A percentile compares a stretch with the other conserved stretches of the same genome.
Evolutionary conservation across 2,888 invertebrate genomes (phyloP).

Genomic region (Tiphia femorata): DNA sequence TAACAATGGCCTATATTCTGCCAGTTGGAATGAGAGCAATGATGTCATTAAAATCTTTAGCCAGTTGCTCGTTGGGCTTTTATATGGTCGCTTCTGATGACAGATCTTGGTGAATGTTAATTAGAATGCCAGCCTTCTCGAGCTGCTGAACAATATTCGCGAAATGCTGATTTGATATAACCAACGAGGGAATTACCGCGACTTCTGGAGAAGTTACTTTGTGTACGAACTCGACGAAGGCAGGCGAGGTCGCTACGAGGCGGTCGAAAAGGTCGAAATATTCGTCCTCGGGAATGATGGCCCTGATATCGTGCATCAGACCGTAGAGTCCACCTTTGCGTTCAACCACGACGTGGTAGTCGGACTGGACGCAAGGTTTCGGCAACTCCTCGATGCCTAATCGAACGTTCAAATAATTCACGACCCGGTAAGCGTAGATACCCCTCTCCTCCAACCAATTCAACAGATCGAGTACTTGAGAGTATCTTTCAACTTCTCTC

Average conservation of each 20-base stretch:
- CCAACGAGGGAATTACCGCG: slow-evolving; percentile 40
- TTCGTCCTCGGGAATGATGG: slow-evolving; percentile 47
- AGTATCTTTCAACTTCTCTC: slow-evolving; percentile 42
- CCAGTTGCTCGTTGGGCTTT: slow-evolving; percentile 3
- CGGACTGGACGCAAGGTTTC: not conserved
- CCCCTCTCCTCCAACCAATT: slow-evolving; percentile 50
- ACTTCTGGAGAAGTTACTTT: slow-evolving; percentile 40
- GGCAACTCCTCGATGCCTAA: slow-evolving; percentile 36
- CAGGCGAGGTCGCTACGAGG: slow-evolving; percentile 47
- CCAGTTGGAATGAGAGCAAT: slow-evolving; percentile 43
- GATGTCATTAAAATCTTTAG: slow-evolving; percentile 54
- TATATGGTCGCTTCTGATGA: slow-evolving; percentile 36
- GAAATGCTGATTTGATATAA: slow-evolving; percentile 7
- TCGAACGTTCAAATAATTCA: slow-evolving; percentile 45
- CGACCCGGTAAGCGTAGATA: slow-evolving; percentile 41
- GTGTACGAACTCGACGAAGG: slow-evolving; percentile 44
- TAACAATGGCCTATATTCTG: slow-evolving; percentile 38
- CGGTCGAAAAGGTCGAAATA: slow-evolving; percentile 44
- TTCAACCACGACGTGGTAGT: too few species aligned
- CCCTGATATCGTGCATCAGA: slow-evolving; percentile 48
- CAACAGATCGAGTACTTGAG: slow-evolving; percentile 42
- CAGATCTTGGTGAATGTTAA: too few species aligned
- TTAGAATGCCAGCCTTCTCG: slow-evolving; percentile 36
- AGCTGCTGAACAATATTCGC: slow-evolving; percentile 24
- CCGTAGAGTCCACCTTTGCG: slow-evolving; percentile 40